Evolutionary conservation across 2,888 invertebrate genomes (phyloP), one percentile per base, ranked within the genome.

Genomic region (Liopterus haemorrhoidalis): DNA sequence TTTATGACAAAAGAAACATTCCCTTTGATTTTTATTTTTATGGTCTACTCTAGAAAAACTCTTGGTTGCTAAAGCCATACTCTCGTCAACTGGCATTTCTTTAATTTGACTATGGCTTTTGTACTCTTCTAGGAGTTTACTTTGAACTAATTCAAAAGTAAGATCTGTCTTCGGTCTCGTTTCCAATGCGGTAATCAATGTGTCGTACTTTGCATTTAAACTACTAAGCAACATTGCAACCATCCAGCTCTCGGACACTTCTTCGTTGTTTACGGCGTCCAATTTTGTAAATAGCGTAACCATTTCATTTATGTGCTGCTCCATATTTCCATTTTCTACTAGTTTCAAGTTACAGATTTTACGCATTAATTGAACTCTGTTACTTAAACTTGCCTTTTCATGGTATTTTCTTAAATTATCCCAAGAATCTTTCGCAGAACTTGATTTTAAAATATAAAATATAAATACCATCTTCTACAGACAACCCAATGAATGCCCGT

Each of bases 151-250:
- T 2, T 44, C 41, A 3, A 50, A 21, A 14, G 55, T 55, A 11
- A 54, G 21, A 12, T 55, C 55, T 1, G 14, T 32, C 24, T 55
- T 51, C 3, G 55, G 16, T 37, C 54, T 45, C 19, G 40, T 48
- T 42, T 55, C 54, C 12, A 55, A 30, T 14, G 50, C 55, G 4
- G 50, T 54, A 4, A 54, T 54, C 2, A 58, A 31, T 3, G 49
- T 53, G 22, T 49, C 47, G 30, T 56, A 59, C 4, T 54, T 42
- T 9, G 56, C 54, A 3, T 55, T 54, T 2, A 56, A 21, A 36
- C 55, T 57, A 11, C 53, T 45, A 4, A 57, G 32, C 11, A 56
- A 21, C 44, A 55, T 53, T n/a, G 53, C 49, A 1, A 52, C 48
- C 3, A 53, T 11, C 5, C 51, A 27, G 20, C 49, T 36, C 15